A percentile compares a stretch with the other conserved stretches of the same genome.
phyloP scores from a whole-genome alignment of 2,888 invertebrate genomes.

The Zygaena filipendulae region DNA sequence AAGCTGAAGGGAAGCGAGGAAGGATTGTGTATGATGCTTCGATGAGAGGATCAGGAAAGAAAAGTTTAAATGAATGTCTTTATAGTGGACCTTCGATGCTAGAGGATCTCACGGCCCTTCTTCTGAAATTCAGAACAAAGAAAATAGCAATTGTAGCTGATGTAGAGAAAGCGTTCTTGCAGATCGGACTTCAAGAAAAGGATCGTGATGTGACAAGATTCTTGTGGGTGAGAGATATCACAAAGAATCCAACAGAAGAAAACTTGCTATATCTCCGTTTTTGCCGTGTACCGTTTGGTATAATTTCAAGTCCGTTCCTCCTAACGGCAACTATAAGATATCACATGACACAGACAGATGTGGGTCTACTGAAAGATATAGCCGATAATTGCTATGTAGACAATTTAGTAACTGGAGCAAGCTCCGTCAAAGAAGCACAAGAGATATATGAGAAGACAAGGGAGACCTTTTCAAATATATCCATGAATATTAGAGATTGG shows the following conservation, averaged over 20 bases:
- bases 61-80: conserved; percentile 12
- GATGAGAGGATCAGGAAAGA: conserved; percentile 11
- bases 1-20: conserved; percentile 1
- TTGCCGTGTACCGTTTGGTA: conserved; percentile 11
- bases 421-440: too few species aligned
- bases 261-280: conserved; percentile 10
- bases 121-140: conserved; percentile 11
- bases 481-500: too few species aligned
- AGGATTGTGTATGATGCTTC: conserved; percentile 19
- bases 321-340: conserved; percentile 4
- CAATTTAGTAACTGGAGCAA: conserved; percentile 6
- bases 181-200: conserved; percentile 7
- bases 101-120: conserved; percentile 10
- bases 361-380: background rate
- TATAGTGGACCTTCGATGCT: conserved; percentile 11
- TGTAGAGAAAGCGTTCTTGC: conserved; percentile 15
- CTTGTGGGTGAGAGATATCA: conserved; percentile 11
- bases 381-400: conserved; percentile 8
- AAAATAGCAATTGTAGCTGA: conserved; percentile 11
- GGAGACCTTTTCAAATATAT: too few species aligned
- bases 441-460: too few species aligned
- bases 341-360: background rate
- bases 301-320: conserved; percentile 12
- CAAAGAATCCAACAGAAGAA: conserved; percentile 1
- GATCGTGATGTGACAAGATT: conserved; percentile 14